Base-by-base conservation (phyloP, 2,888 invertebrate genomes). In the Lepidochrysops patricia region DNA sequence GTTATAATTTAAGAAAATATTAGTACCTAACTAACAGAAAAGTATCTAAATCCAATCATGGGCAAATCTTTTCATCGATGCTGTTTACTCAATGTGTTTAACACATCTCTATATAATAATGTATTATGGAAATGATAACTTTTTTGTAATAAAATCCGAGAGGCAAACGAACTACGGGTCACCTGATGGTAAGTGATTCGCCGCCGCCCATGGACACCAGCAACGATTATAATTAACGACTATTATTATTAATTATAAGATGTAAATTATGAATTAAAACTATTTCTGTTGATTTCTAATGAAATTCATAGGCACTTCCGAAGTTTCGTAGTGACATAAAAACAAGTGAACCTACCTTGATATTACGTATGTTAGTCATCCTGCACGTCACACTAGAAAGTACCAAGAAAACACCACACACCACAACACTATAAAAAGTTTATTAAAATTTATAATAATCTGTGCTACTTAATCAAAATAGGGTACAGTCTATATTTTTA, bases 331-430 rank as follows among this genome's bases (percentile, higher is more conserved):
- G 26, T 50, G 26, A 5, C 50, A 26, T 26, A 26, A 50, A 49
- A 26, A n/a, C 50, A 54, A 29, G 9, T 15, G 59, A 50, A 61
- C 68, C 58, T 64, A 70, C 88, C 82, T 85, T 87, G 60, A 84
- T 69, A 71, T 77, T 80, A 71, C 82, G 81, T 72, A 74, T 69
- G 68, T 72, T 71, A 81, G 79, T 80, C 84, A 84, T 88, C 81
- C 82, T 80, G 69, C 66, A 64, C 65, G 63, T 64, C 62, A 64
- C 67, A 67, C 61, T 67, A 63, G 83, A 83, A 85, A 84, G 85
- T 84, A 82, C 84, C 84, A 66, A 78, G 79, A 70, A 80, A 81
- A 79, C 70, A 68, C 64, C 60, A 61, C 60, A 34, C 57, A 74
- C 73, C 77, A 74, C 72, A 64, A 70, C 70, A 70, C 69, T 60